Evolutionary conservation across 2,797 vertebrate species (phyloP), one percentile per base, ranked within the genome.

Genomic region (Phataginus tetradactyla): DNA sequence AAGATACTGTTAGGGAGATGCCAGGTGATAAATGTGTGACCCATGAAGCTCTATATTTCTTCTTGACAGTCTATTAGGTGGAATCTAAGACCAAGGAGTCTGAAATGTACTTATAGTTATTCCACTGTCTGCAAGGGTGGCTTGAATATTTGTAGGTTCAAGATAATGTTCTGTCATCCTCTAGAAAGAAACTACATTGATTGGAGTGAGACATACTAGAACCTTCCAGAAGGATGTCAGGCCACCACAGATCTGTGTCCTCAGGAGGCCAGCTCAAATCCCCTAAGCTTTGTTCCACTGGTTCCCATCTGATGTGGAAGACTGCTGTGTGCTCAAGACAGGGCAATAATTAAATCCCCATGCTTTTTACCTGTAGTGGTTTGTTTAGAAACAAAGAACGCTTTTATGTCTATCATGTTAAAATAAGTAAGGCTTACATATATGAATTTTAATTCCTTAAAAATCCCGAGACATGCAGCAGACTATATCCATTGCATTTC

Each of bases 401-500:
- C 20, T 72, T 94, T 75, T 84, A 69, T 63, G 14, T 61, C 2
- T 68, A 20, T 90, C 20, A 51, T 90, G 9, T 89, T 88, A 88
- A 94, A 92, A 88, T 93, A 72, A 86, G 29, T n/a, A 86, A 94
- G 45, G 15, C 57, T 72, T 68, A 94, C 11, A 66, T 71, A 68
- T 57, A 25, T 88, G 61, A 91, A 92, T 96, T 88, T 86, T 86
- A 92, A 86, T 90, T 93, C 45, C 66, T 96, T 97, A 51, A 74
- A 89, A 94, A 64, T 91, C 4, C 34, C 13, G 49, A 96, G 86
- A 21, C 51, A 84, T 29, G 53, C 34, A 75, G 49, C 5, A 92
- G 14, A 87, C 29, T 25, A 63, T 61, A 59, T 45, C 12, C 17
- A 74, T 18, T 80, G 27, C 14, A 68, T 91, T 95, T 90, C 80